These are phyloP conservation scores for Macrotus californicus DNA, from an alignment of 2,113 vertebrate genomes.

Conservation along the genomic window DNA sequence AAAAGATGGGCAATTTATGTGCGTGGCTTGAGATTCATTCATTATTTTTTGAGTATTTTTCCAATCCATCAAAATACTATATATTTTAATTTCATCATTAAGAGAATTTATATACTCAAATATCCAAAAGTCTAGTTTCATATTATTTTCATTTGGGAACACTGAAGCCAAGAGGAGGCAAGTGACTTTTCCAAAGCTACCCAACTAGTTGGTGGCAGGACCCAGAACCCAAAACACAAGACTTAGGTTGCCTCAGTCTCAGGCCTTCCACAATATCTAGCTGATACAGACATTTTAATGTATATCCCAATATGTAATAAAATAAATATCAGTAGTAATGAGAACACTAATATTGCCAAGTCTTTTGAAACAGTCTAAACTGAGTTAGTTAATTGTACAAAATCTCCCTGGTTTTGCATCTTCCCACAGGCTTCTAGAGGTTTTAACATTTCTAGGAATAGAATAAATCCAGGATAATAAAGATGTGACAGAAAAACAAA, in stretches of 20 bases:
- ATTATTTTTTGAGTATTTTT: not conserved
- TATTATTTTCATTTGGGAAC: not conserved
- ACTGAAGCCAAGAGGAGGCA: not conserved
- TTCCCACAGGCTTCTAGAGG: slow-evolving; percentile 55
- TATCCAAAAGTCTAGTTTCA: not conserved
- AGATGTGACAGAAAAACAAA: slow-evolving; percentile 65
- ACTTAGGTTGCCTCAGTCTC: not conserved
- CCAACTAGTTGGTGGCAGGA: not conserved
- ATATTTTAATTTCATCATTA: not conserved
- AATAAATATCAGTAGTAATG: slow-evolving; percentile 38
- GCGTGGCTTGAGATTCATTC: not conserved
- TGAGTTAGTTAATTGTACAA: slow-evolving; percentile 59
- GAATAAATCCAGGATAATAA: slow-evolving; percentile 68
- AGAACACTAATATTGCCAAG: slow-evolving; percentile 26
- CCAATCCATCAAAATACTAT: not conserved
- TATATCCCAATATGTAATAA: not conserved
- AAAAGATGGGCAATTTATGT: not conserved
- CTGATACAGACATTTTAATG: not conserved
- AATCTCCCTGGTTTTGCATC: slow-evolving; percentile 50
- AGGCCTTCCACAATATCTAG: not conserved
- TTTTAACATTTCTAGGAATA: slow-evolving; percentile 65
- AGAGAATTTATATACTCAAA: not conserved
- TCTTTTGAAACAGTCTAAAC: slow-evolving; percentile 50
- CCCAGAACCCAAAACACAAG: not conserved
- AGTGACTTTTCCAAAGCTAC: not conserved